Conservation (phyloP, 2,888 invertebrate species). For the Chorisops tibialis region DNA sequence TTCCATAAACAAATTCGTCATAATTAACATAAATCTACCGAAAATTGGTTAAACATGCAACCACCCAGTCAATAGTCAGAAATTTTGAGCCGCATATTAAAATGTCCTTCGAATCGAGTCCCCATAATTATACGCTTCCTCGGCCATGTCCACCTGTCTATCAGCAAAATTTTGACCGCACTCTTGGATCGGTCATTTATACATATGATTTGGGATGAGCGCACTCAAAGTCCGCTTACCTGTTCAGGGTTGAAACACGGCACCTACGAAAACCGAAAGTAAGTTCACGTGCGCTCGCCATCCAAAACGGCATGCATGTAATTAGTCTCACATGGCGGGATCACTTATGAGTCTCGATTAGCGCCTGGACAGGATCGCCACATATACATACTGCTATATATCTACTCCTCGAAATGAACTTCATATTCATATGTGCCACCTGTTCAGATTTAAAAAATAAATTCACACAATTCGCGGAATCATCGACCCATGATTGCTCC, state of each 20-base stretch:
- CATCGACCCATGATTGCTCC: slow-evolving; percentile 31
- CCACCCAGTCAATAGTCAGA: slow-evolving; percentile 9
- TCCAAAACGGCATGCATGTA: slow-evolving; percentile 10
- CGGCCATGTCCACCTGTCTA: not conserved
- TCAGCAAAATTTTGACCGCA: not conserved
- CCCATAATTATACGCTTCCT: slow-evolving; percentile 18
- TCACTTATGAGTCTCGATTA: not conserved
- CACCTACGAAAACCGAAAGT: slow-evolving; percentile 32
- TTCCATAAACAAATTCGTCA: too few relatives aligned
- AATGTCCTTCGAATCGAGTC: slow-evolving; percentile 21
- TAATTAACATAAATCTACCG: not conserved
- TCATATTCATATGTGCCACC: slow-evolving; percentile 27
- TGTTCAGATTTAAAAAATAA: not conserved
- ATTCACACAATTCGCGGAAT: slow-evolving; percentile 25
- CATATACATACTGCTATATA: too few relatives aligned
- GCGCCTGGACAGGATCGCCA: not conserved
- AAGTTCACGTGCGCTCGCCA: slow-evolving; percentile 8
- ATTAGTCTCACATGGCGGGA: slow-evolving; percentile 11
- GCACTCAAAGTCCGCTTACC: not conserved
- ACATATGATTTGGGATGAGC: too few relatives aligned
- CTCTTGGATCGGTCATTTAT: too few relatives aligned
- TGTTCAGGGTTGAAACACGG: slow-evolving; percentile 16
- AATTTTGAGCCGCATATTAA: slow-evolving; percentile 10
- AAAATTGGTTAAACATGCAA: slow-evolving; percentile 16
- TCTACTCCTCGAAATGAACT: too few relatives aligned